phyloP scores from a whole-genome alignment of 2,888 invertebrate genomes.

The Fragum whitleyi region DNA sequence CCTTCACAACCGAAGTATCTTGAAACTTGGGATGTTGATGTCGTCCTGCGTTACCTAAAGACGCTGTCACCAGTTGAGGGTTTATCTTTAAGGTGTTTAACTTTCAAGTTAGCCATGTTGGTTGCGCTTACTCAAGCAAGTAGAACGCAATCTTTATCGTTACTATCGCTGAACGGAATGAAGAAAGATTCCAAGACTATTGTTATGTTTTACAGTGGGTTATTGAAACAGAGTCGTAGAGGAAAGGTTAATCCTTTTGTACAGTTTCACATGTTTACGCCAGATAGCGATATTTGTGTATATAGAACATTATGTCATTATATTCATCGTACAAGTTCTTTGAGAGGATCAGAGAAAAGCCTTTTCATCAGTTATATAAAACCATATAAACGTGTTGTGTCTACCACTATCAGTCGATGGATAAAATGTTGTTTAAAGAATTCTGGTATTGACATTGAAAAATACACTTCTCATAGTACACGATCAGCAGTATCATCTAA shows the following conservation, averaged over 20 bases:
- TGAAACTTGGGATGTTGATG: slow-evolving; percentile 35
- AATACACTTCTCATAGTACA: too few relatives aligned
- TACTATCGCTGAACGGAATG: slow-evolving; percentile 6
- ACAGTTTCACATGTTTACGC: slow-evolving; percentile 1
- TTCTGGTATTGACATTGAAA: too few relatives aligned
- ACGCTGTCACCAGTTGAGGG: slow-evolving; percentile 25
- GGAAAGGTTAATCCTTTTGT: slow-evolving; percentile 1
- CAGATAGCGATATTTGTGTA: slow-evolving; percentile 22
- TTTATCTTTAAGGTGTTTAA: slow-evolving; percentile 24
- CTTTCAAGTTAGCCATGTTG: slow-evolving; percentile 30
- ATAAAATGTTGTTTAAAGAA: too few relatives aligned
- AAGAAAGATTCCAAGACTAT: slow-evolving; percentile 5
- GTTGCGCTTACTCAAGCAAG: slow-evolving; percentile 28
- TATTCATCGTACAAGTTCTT: background rate
- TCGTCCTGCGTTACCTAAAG: slow-evolving; percentile 23
- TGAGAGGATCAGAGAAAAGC: slow-evolving; percentile 2
- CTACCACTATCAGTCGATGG: too few relatives aligned
- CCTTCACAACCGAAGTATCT: slow-evolving; percentile 33
- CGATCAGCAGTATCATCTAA: too few relatives aligned
- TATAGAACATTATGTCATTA: background rate
- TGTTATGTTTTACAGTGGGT: too few relatives aligned
- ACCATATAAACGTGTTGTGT: too few relatives aligned
- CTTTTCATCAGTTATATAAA: too few relatives aligned
- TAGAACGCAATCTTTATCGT: slow-evolving; percentile 23
- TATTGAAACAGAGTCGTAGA: too few relatives aligned